These are phyloP conservation scores for Parascotia fuliginaria DNA, from an alignment of 2,888 invertebrate genomes.

Conservation along the genomic window DNA sequence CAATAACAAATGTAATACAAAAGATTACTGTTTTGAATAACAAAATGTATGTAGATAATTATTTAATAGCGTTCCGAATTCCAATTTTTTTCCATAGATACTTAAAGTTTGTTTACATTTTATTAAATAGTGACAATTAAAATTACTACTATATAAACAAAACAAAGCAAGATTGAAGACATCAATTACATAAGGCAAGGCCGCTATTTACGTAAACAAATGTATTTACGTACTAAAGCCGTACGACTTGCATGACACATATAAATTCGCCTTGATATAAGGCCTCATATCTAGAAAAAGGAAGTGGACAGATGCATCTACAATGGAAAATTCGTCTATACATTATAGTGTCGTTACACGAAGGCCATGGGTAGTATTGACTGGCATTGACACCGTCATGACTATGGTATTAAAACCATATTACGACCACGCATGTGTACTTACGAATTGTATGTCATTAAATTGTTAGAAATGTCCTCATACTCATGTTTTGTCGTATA, in stretches of 20 bases:
- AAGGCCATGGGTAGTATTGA: constrained; percentile 40
- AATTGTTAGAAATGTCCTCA: not conserved
- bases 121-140: no score
- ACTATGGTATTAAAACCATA: constrained; percentile 29
- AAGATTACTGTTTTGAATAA: no score
- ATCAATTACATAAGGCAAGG: constrained; percentile 59
- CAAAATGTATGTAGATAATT: no score
- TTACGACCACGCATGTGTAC: constrained; percentile 8
- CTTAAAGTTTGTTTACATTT: no score
- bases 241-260: constrained; percentile 58
- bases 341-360: constrained; percentile 52
- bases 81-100: no score
- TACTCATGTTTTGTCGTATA: not conserved
- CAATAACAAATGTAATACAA: no score
- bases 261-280: constrained; percentile 75
- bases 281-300: constrained; percentile 59
- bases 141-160: not conserved
- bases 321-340: constrained; percentile 63
- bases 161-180: constrained; percentile 26
- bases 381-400: constrained; percentile 30
- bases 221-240: constrained; percentile 65
- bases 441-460: not conserved
- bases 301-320: constrained; percentile 60
- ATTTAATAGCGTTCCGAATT: no score
- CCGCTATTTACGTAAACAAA: constrained; percentile 73